Base-by-base conservation (phyloP, 2,797 vertebrate species). In the Microctenopoma lineatum region DNA sequence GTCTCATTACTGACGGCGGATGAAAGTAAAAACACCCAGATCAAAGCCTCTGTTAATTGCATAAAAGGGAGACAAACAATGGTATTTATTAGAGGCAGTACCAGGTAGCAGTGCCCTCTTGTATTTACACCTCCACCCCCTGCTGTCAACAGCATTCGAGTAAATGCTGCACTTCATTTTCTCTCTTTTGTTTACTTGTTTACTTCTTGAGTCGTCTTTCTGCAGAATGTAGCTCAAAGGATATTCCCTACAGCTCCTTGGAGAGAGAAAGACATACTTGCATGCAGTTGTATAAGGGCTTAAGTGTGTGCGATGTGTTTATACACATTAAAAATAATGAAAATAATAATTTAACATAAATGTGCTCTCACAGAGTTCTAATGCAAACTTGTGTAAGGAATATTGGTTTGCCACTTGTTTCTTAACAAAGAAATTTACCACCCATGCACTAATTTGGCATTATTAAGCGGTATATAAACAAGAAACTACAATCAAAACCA, bases 11-110 rank as follows among this genome's bases (percentile, higher is more conserved):
- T 80, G 89, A 86, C 66, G 48, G 80, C 53, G 54, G 84, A 91
- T 89, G 80, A 90, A 91, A 90, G 88, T 70, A 69, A 83, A 78
- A 84, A 59, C 82, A 72, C 26, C 27, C 60, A 62, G 79, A 90
- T 90, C 88, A 90, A 90, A 90, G 84, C 81, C 67, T 87, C 80
- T 81, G 83, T 84, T 92, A 92, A 91, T 93, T 92, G 87, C 51
- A 32, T 89, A 84, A 90, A 92, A 80, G 79, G 72, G 68, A 89
- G 84, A 88, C 85, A 89, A 89, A 89, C 84, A 89, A 77, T 64
- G 51, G 74, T 81, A 78, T 86, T 85, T 89, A 90, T 86, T 80
- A 77, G 75, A 84, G 72, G 66, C 60, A 59, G 74, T 56, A 51
- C 71, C 70, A 84, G 79, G 80, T 85, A 79, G 62, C 38, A 1